phyloP scores from a whole-genome alignment of 2,113 vertebrate species.

The Tragelaphus strepsiceros region DNA sequence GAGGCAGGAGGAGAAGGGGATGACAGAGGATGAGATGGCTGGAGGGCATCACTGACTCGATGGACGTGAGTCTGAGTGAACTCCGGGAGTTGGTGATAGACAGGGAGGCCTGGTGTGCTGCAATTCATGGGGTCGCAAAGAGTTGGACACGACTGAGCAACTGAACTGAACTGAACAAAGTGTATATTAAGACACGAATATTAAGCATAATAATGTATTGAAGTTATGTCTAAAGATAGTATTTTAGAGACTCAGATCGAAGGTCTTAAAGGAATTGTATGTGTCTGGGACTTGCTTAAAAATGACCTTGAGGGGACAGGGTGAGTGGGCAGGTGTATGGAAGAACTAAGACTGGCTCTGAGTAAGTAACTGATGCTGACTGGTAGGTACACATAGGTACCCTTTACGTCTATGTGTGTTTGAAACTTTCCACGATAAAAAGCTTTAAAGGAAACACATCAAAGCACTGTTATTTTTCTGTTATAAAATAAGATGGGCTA shows the following conservation, averaged over 20 bases:
- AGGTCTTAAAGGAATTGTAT: background rate
- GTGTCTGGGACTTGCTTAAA: background rate
- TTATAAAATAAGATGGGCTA: background rate
- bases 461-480: background rate
- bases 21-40: no score
- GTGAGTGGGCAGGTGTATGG: background rate
- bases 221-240: background rate
- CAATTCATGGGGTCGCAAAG: no score
- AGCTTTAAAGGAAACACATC: background rate
- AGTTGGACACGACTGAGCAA: no score
- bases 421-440: background rate
- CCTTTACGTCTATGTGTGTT: background rate
- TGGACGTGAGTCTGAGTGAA: no score
- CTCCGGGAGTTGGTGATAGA: no score
- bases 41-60: no score
- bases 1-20: no score
- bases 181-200: no score
- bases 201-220: background rate
- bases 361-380: background rate
- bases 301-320: background rate
- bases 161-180: no score
- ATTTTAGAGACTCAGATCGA: background rate
- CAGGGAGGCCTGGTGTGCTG: no score
- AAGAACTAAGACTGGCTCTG: background rate
- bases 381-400: fast-evolving